These are phyloP conservation scores for Protonemura montana DNA, from an alignment of 2,888 invertebrate species.

Conservation along the genomic window DNA sequence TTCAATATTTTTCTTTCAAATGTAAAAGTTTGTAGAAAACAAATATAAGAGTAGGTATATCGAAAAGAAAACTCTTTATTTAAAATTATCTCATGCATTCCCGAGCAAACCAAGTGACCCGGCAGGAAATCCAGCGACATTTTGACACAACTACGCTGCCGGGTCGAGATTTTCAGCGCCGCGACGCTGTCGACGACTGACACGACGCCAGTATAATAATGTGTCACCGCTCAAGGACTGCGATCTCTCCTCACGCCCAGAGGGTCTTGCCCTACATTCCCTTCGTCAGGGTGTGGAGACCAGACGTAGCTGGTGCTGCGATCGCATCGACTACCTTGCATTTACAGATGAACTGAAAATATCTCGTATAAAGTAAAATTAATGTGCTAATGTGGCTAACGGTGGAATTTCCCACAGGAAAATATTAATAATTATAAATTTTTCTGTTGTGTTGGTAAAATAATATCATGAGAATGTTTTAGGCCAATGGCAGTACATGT, in stretches of 20 bases:
- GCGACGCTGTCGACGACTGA: no score
- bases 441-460: background rate
- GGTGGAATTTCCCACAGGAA: conserved; percentile 17
- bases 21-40: no score
- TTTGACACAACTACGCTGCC: no score
- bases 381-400: conserved; percentile 18
- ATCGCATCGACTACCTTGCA: background rate
- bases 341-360: background rate
- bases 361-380: background rate
- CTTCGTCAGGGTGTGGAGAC: background rate
- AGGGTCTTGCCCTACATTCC: conserved; percentile 14
- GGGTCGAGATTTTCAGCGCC: no score
- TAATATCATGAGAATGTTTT: background rate
- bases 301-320: background rate
- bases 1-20: no score
- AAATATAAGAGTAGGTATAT: no score
- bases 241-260: background rate
- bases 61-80: no score
- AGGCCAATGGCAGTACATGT: background rate
- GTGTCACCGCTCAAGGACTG: no score
- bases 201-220: no score
- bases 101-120: no score
- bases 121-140: no score
- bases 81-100: no score
- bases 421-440: conserved; percentile 2